Base-by-base conservation (phyloP, 2,888 invertebrate species). In the Trachelus troglodyta region DNA sequence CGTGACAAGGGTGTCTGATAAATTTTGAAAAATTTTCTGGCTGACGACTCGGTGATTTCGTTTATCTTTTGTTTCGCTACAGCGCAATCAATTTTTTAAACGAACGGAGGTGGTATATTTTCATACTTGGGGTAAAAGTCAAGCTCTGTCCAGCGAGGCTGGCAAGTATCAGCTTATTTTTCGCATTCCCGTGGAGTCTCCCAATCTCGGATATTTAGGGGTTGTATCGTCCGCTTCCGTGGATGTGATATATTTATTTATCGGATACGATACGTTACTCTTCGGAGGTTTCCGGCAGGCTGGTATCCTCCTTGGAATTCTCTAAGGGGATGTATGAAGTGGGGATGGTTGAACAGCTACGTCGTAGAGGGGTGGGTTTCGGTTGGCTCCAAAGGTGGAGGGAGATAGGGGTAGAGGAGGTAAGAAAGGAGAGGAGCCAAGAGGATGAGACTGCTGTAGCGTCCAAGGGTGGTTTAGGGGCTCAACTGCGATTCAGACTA, bases 181-280 rank as follows among this genome's bases (percentile, higher is more conserved):
- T 71, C 31, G 71, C 31, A 71, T 31, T 71, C 71, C 15, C 71
- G 33, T 6, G 34, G 12, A 71, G 34, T 71, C 71, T 71, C 33
- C 71, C 31, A 31, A 71, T 71, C 71, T 71, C 71, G 12, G 71
- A 71, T 71, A 71, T 71, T 71, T 71, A 71, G 71, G 30, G 56
- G 71, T 34, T 23, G 31, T 71, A 71, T 71, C 71, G 71, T 71
- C 33, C 33, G 71, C 71, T 34, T 31, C 71, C 31, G 33, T 23
- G 31, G 12, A 71, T 71, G 71, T 34, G 71, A 71, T 71, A 71
- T 31, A 71, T 71, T 71, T 71, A 71, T 71, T 71, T 71, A 71
- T 71, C 71, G 71, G 71, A 71, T 71, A 71, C 71, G 31, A 71
- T 71, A 71, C 71, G 31, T 71, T 71, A 71, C 71, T 71, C 71